Percentiles rank a stretch among this genome's conserved stretches.
Conservation (phyloP, 2,888 invertebrate genomes). For the Spisula solida region DNA sequence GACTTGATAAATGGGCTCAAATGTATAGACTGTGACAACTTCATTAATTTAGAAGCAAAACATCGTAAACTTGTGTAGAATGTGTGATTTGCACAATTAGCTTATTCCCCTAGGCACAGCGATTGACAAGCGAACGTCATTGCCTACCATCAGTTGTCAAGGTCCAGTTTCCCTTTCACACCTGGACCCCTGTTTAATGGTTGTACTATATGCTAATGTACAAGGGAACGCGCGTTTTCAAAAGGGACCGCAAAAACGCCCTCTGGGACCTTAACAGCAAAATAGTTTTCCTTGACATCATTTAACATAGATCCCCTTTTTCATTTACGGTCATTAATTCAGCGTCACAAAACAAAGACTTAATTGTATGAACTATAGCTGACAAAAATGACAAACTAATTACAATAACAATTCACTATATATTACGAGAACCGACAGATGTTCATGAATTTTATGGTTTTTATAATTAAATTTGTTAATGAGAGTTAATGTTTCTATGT, state of each 20-base stretch:
- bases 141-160: slow-evolving; percentile 40
- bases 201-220: slow-evolving; percentile 7
- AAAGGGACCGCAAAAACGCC: slow-evolving; percentile 29
- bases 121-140: slow-evolving; percentile 50
- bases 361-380: slow-evolving; percentile 28
- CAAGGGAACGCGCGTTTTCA: slow-evolving; percentile 22
- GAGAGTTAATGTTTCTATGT: slow-evolving; percentile 38
- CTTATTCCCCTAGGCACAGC: slow-evolving; percentile 42
- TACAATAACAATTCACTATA: not conserved
- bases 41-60: slow-evolving; percentile 50
- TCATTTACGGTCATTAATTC: slow-evolving; percentile 31
- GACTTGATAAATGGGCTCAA: slow-evolving; percentile 19
- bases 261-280: slow-evolving; percentile 22
- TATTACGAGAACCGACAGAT: slow-evolving; percentile 24
- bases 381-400: slow-evolving; percentile 37
- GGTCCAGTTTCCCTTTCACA: slow-evolving; percentile 33
- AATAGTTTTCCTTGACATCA: not conserved
- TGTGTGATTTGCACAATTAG: slow-evolving; percentile 56
- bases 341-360: slow-evolving; percentile 30
- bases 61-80: slow-evolving; percentile 43
- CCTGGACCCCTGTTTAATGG: slow-evolving; percentile 40
- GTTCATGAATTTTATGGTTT: slow-evolving; percentile 25
- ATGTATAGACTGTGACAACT: slow-evolving; percentile 41
- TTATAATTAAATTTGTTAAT: slow-evolving; percentile 49
- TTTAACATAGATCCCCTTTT: not conserved